These are phyloP conservation scores for Nothobranchius kuhntae DNA, from an alignment of 2,113 vertebrate genomes.

Conservation along the genomic window DNA sequence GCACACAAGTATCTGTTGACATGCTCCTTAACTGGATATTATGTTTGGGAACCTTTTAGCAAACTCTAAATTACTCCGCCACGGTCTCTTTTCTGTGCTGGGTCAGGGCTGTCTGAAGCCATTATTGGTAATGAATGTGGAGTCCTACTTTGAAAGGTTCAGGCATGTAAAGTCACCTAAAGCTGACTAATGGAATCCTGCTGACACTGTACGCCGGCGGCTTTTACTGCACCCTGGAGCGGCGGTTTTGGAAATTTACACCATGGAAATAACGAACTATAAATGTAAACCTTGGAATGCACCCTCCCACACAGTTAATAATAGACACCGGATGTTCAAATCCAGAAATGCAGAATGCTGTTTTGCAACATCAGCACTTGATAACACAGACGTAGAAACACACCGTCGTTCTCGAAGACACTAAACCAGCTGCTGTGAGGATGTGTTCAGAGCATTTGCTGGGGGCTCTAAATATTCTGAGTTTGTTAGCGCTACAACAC, in stretches of 20 bases:
- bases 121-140: conserved; percentile 85
- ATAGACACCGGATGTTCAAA: conserved; percentile 49
- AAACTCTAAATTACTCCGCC: conserved; percentile 82
- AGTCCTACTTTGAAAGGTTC: conserved; percentile 85
- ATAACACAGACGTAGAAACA: conserved; percentile 6
- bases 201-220: conserved; percentile 72
- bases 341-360: conserved; percentile 21
- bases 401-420: conserved; percentile 14
- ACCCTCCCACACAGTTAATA: conserved; percentile 68
- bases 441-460: conserved; percentile 24
- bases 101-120: conserved; percentile 82
- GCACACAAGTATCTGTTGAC: conserved; percentile 85
- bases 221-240: conserved; percentile 75
- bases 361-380: conserved; percentile 32
- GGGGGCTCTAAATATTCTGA: conserved; percentile 52
- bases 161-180: conserved; percentile 82
- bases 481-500: conserved; percentile 72
- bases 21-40: conserved; percentile 86
- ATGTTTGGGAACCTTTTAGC: conserved; percentile 83
- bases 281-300: conserved; percentile 74
- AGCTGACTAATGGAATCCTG: conserved; percentile 84
- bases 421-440: conserved; percentile 28
- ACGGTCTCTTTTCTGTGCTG: conserved; percentile 73
- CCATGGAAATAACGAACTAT: conserved; percentile 72
- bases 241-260: conserved; percentile 68